Evolutionary conservation across 2,113 vertebrate genomes (phyloP).

Genomic region (Salminus brasiliensis): DNA sequence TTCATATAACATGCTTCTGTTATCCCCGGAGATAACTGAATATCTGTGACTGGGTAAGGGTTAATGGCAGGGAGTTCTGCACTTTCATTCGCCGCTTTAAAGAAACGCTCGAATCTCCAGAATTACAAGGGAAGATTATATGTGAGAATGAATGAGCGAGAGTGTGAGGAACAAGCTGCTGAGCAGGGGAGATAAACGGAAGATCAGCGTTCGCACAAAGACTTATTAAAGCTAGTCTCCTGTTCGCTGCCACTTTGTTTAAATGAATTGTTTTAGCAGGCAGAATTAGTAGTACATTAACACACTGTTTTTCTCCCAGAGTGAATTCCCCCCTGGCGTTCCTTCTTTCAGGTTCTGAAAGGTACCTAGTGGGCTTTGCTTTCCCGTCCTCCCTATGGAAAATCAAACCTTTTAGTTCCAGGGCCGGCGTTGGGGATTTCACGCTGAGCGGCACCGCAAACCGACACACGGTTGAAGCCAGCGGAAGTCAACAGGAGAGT

Average conservation of each 20-base stretch:
- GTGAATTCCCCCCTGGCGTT: constrained; percentile 35
- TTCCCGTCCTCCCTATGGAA: not conserved
- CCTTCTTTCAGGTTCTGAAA: not conserved
- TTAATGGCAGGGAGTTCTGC: too few species aligned
- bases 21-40: too few species aligned
- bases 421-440: constrained; percentile 17
- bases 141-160: not conserved
- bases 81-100: not conserved
- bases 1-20: too few species aligned
- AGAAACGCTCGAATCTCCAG: not conserved
- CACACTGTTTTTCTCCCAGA: not conserved
- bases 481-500: constrained; percentile 40
- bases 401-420: constrained; percentile 46
- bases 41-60: too few species aligned
- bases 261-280: not conserved
- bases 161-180: not conserved
- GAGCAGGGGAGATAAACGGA: not conserved
- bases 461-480: constrained; percentile 18
- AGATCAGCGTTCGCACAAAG: not conserved
- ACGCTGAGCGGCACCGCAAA: constrained; percentile 29
- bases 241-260: not conserved
- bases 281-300: constrained; percentile 20
- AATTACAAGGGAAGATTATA: not conserved
- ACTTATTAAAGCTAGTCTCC: not conserved
- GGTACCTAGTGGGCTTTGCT: constrained; percentile 16